A percentile compares a stretch with the other conserved stretches of the same genome.
phyloP scores from a whole-genome alignment of 2,888 invertebrate genomes.

The Epicampocera succincta region DNA sequence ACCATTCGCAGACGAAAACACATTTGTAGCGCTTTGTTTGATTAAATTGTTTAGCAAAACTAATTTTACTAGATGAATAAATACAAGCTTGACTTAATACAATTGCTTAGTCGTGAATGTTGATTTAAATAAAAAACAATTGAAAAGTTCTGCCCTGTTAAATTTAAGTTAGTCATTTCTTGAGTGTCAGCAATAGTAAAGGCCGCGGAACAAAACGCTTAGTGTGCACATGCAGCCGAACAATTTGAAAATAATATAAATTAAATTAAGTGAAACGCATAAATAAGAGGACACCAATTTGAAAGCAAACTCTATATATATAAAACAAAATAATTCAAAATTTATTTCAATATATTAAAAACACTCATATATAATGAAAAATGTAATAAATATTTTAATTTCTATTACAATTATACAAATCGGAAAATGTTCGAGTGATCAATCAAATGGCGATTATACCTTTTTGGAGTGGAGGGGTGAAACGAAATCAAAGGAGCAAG shows the following conservation, averaged over 20 bases:
- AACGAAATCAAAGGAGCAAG: conserved; percentile 57
- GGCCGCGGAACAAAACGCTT: conserved; percentile 12
- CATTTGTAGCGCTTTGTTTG: conserved; percentile 18
- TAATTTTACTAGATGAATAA: conserved; percentile 46
- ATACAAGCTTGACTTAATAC: conserved; percentile 48
- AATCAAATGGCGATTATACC: conserved; percentile 41
- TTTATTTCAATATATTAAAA: conserved; percentile 11
- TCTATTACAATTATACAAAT: conserved; percentile 51
- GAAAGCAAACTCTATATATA: background rate
- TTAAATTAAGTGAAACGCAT: conserved; percentile 37
- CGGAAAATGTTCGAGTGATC: conserved; percentile 35
- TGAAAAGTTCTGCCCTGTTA: conserved; percentile 29
- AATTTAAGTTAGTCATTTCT: conserved; percentile 33
- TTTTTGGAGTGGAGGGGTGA: conserved; percentile 65
- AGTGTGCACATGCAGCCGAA: conserved; percentile 2
- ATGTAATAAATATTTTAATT: conserved; percentile 52
- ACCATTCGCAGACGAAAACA: conserved; percentile 31
- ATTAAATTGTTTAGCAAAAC: conserved; percentile 20
- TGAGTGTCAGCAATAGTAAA: conserved; percentile 37
- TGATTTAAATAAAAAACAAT: conserved; percentile 59
- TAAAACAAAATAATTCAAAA: background rate
- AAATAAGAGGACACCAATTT: background rate
- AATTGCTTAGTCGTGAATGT: conserved; percentile 51
- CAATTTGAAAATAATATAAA: conserved; percentile 49
- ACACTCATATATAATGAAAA: conserved; percentile 45